These are phyloP conservation scores for Drosophila longiperda DNA, from an alignment of 2,888 invertebrate genomes.

Conservation along the genomic window DNA sequence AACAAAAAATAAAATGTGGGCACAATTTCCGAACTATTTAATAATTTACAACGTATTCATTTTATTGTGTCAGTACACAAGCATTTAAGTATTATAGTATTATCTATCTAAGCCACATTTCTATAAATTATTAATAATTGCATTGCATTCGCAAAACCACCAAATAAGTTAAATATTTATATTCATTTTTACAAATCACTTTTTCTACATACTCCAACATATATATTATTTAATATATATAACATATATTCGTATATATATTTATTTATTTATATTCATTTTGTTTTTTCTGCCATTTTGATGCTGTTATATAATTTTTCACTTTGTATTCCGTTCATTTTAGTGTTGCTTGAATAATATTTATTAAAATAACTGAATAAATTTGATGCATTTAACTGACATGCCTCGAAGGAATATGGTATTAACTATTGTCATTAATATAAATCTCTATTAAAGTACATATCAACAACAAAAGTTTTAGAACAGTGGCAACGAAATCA, in stretches of 20 bases:
- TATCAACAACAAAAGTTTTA: slow-evolving; percentile 10
- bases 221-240: neutral
- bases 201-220: slow-evolving; percentile 22
- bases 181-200: slow-evolving; percentile 68
- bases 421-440: slow-evolving; percentile 37
- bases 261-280: slow-evolving; percentile 16
- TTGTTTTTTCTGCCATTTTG: slow-evolving; percentile 1
- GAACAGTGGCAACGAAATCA: slow-evolving; percentile 37
- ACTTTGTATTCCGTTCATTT: slow-evolving; percentile 30
- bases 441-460: slow-evolving; percentile 34
- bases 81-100: slow-evolving; percentile 18
- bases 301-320: slow-evolving; percentile 56
- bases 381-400: neutral
- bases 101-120: slow-evolving; percentile 67
- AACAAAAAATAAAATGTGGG: neutral
- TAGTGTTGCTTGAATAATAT: slow-evolving; percentile 31
- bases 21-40: slow-evolving; percentile 21
- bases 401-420: neutral
- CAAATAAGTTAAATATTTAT: slow-evolving; percentile 74
- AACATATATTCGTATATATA: neutral
- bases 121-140: slow-evolving; percentile 68
- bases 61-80: neutral
- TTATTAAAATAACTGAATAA: slow-evolving; percentile 15
- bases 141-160: slow-evolving; percentile 65
- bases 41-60: neutral